phyloP scores from a whole-genome alignment of 2,888 invertebrate genomes.

The Odontomyia ornata region DNA sequence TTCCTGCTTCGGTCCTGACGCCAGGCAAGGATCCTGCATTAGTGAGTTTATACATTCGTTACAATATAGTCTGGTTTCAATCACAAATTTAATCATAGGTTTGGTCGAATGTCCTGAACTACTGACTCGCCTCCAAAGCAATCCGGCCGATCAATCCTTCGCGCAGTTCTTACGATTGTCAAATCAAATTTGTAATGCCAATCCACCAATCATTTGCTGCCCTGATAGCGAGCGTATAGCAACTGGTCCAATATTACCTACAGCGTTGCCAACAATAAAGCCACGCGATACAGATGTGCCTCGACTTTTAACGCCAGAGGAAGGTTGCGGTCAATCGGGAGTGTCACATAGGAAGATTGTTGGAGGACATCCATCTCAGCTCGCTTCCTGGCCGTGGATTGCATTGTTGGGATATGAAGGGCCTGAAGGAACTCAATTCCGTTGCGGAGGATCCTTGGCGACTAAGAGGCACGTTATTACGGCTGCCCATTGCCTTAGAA shows the following conservation, averaged over 20 bases:
- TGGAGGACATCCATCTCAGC: conserved; percentile 73
- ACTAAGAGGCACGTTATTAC: conserved; percentile 72
- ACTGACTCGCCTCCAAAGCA: conserved; percentile 53
- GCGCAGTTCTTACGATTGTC: conserved; percentile 56
- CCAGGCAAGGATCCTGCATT: conserved; percentile 49
- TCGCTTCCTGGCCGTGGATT: conserved; percentile 84
- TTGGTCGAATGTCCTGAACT: conserved; percentile 55
- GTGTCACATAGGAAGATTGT: conserved; percentile 66
- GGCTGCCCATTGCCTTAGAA: conserved; percentile 50
- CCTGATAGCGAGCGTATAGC: conserved; percentile 51
- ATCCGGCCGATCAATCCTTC: conserved; percentile 55
- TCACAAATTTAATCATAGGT: conserved; percentile 50
- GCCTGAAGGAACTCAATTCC: conserved; percentile 59
- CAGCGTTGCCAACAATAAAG: not conserved
- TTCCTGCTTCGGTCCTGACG: conserved; percentile 55
- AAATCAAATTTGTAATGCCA: conserved; percentile 55
- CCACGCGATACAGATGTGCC: conserved; percentile 31
- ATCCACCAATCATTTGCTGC: conserved; percentile 57
- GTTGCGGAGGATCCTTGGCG: conserved; percentile 67
- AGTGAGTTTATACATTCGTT: conserved; percentile 8
- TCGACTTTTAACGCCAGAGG: conserved; percentile 59
- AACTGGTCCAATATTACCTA: not conserved
- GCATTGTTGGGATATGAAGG: conserved; percentile 75
- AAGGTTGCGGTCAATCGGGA: conserved; percentile 69
- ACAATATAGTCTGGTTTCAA: too few species aligned